Evolutionary conservation across 2,888 invertebrate genomes (phyloP).

Genomic region (Chrysolina oricalcia): DNA sequence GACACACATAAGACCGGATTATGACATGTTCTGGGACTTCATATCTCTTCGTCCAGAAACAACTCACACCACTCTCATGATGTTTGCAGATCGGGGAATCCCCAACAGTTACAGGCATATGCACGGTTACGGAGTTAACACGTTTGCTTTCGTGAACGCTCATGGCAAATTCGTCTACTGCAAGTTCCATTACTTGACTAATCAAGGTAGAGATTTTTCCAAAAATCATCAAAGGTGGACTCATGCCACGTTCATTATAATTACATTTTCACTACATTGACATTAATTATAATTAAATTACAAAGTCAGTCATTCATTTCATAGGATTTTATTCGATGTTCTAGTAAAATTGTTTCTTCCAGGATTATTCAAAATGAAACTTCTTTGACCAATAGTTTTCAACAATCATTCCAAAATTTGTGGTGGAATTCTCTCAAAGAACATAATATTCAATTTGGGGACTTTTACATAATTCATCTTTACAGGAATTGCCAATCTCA

Average conservation of each 20-base stretch:
- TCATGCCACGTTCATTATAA: too few species aligned
- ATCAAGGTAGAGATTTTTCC: conserved; percentile 80
- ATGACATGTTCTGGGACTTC: conserved; percentile 98
- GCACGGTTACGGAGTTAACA: conserved; percentile 95
- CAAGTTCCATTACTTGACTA: conserved; percentile 93
- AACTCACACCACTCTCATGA: conserved; percentile 87
- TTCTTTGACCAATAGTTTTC: too few species aligned
- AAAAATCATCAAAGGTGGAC: too few species aligned
- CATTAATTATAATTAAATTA: too few species aligned
- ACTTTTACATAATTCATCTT: background rate
- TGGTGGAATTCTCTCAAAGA: background rate
- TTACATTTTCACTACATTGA: too few species aligned
- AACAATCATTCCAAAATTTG: background rate
- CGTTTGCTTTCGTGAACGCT: conserved; percentile 91
- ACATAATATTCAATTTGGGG: background rate
- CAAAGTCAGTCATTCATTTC: too few species aligned
- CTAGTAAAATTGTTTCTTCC: too few species aligned
- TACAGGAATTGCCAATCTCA: conserved; percentile 82
- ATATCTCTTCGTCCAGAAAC: conserved; percentile 90
- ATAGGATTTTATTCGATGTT: too few species aligned
- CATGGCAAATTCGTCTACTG: conserved; percentile 83
- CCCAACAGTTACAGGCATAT: conserved; percentile 84
- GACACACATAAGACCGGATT: conserved; percentile 87
- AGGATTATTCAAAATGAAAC: too few species aligned
- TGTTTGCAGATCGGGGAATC: conserved; percentile 94